Evolutionary conservation across 2,113 vertebrate species (phyloP).

Genomic region (Tyrannus savana): DNA sequence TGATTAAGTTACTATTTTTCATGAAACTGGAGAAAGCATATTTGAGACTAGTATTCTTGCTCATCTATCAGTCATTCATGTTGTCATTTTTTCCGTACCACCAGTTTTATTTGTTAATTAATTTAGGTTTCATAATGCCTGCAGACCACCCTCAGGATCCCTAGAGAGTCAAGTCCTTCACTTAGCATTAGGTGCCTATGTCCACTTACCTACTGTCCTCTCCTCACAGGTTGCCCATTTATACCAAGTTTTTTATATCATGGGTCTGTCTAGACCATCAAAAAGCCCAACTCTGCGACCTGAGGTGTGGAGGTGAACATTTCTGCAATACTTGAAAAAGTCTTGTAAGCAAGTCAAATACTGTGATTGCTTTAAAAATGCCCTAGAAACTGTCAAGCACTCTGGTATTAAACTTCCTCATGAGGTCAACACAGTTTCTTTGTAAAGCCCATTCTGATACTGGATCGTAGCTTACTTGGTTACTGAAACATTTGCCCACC

Average conservation of each 20-base stretch:
- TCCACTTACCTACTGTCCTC: background rate
- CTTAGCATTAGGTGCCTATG: background rate
- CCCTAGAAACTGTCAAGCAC: background rate
- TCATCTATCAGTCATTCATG: background rate
- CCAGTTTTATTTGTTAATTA: background rate
- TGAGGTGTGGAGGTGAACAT: background rate
- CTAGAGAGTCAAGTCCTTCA: background rate
- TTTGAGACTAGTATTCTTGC: background rate
- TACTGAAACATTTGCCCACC: background rate
- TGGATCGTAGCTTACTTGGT: background rate
- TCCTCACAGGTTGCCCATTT: background rate
- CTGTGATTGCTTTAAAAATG: background rate
- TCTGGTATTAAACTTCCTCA: background rate
- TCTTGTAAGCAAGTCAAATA: background rate
- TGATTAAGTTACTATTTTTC: slow-evolving; percentile 31
- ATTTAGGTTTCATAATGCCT: background rate
- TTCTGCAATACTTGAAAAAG: background rate
- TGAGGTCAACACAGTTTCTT: background rate
- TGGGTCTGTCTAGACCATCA: background rate
- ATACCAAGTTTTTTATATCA: background rate
- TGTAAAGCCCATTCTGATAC: background rate
- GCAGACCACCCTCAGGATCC: background rate
- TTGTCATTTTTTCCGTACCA: background rate
- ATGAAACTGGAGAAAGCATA: background rate
- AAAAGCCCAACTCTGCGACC: background rate